Base-by-base conservation (phyloP, 2,113 vertebrate genomes). In the Alethe diademata region DNA sequence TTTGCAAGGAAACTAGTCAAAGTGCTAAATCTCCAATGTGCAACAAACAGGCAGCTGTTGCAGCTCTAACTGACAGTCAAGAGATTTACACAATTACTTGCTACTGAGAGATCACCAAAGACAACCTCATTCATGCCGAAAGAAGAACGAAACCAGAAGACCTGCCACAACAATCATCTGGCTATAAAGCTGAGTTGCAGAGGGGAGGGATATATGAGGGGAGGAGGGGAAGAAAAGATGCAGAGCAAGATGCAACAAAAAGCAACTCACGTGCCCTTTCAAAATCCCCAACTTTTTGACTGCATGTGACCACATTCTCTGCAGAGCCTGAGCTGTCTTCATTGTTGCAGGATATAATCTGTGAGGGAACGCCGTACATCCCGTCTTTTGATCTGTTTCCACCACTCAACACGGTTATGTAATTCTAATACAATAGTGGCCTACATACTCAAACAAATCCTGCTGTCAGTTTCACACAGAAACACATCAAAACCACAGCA, bases 401-500 rank as follows among this genome's bases (percentile, higher is more conserved):
- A 98, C 96, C 97, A 97, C 98, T 98, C 97, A 98, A 98, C 97
- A 84, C 16, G 90, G 98, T 99, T 99, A 99, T 97, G 97, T 98
- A 99, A 99, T 98, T 98, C 98, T 97, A 98, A 98, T 98, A 98
- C 98, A 98, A 98, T 98, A 98, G 98, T 99, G 99, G 98, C 99
- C 99, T 99, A 99, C 98, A 99, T 99, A 98, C 98, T 97, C 93
- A 31, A 90, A 97, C 98, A 99, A 99, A 99, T 98, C 98, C 99
- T 97, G 98, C 96, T 78, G 75, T 98, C 98, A 97, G 86, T 98
- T 98, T 97, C 93, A 67, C 96, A 96, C 83, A 97, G 95, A 96
- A 96, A 95, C 88, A 87, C 96, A 98, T 85, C 93, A 96, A 94
- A 97, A 95, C 78, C 64, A 88, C 82, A 94, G 91, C 22, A 78